Conservation (phyloP, 1,140 invertebrate species). For the Drosophila sp. region DNA sequence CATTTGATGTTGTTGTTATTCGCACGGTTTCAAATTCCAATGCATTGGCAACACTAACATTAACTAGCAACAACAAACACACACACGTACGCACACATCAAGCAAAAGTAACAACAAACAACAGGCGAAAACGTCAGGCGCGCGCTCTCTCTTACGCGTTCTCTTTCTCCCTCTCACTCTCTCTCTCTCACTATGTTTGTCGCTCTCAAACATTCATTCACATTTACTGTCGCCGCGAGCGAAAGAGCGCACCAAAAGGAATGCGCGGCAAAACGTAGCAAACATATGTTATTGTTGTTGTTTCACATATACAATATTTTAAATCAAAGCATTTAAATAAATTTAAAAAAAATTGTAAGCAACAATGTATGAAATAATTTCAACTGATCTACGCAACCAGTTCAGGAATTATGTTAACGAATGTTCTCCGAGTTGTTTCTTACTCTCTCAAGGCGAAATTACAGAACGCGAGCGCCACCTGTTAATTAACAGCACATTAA, state of each 20-base stretch:
- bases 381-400: conserved; percentile 18
- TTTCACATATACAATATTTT: background rate
- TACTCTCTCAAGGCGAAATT: conserved; percentile 13
- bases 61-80: conserved; percentile 46
- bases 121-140: conserved; percentile 40
- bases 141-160: conserved; percentile 18
- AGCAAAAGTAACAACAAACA: conserved; percentile 58
- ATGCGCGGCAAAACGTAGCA: conserved; percentile 35
- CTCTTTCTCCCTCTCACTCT: conserved; percentile 3
- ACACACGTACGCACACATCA: conserved; percentile 3
- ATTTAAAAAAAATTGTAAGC: background rate
- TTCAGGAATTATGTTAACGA: conserved; percentile 7
- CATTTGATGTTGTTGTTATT: conserved; percentile 60
- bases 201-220: conserved; percentile 59
- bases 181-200: background rate
- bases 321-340: background rate
- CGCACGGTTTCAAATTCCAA: conserved; percentile 76
- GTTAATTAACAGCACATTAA: conserved; percentile 47
- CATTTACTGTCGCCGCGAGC: conserved; percentile 27
- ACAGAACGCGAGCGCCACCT: conserved; percentile 40
- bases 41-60: conserved; percentile 72
- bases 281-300: conserved; percentile 40
- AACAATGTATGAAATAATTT: background rate
- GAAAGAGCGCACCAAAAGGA: conserved; percentile 43
- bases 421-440: background rate